phyloP scores from a whole-genome alignment of 2,113 vertebrate species.

The Ctenodactylus gundi region DNA sequence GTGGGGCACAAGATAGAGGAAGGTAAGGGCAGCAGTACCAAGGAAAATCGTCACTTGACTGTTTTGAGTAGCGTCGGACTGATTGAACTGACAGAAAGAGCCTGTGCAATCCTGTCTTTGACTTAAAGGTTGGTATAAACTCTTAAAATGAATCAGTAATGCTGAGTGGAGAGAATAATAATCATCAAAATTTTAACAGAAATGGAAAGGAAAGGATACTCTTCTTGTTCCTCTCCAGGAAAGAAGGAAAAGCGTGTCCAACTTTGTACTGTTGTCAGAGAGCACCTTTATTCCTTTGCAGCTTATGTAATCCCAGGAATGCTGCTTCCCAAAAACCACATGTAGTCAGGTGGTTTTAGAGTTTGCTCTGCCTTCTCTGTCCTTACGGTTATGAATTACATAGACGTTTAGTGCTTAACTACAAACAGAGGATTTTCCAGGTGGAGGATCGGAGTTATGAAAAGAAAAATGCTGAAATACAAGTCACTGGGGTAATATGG shows the following conservation, averaged over 20 bases:
- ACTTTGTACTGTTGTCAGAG: constrained; percentile 62
- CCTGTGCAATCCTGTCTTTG: not conserved
- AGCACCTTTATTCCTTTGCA: constrained; percentile 72
- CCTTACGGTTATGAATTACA: constrained; percentile 77
- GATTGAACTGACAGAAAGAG: not conserved
- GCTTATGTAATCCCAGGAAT: constrained; percentile 73
- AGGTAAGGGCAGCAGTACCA: not conserved
- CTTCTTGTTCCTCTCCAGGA: not conserved
- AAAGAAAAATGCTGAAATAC: constrained; percentile 66
- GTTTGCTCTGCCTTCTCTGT: constrained; percentile 64
- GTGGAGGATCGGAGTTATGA: constrained; percentile 73
- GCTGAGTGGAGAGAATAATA: not conserved
- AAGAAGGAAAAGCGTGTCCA: constrained; percentile 21
- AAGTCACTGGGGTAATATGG: constrained; percentile 54
- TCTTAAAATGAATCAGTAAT: not conserved
- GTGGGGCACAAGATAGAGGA: not conserved
- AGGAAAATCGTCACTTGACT: not conserved
- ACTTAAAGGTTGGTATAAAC: not conserved
- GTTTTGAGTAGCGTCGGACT: not conserved
- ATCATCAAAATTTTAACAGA: constrained; percentile 41
- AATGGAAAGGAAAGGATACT: constrained; percentile 26
- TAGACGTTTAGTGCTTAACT: constrained; percentile 69
- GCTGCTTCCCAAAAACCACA: constrained; percentile 64
- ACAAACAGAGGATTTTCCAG: constrained; percentile 80
- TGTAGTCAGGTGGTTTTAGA: constrained; percentile 62